A percentile compares a stretch with the other conserved stretches of the same genome.
Evolutionary conservation across 2,113 vertebrate genomes (phyloP).

Genomic region (Hypocryptadius cinnamomeus): DNA sequence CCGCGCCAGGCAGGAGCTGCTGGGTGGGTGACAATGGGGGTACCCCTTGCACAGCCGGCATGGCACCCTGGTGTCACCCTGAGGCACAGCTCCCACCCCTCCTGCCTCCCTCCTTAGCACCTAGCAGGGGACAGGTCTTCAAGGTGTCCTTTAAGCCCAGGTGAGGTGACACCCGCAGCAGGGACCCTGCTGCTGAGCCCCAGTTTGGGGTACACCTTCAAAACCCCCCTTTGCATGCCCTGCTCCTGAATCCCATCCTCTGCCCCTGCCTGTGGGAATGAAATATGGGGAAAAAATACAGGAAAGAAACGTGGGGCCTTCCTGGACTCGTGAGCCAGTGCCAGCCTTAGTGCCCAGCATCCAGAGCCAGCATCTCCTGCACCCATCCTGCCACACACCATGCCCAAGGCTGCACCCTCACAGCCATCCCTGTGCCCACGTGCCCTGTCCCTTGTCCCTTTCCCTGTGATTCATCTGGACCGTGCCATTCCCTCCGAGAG

Average conservation of each 20-base stretch:
- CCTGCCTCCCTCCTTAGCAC: not conserved
- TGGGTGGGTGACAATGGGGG: not conserved
- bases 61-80: not conserved
- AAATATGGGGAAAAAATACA: not conserved
- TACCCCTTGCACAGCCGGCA: not conserved
- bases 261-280: not conserved
- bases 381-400: not conserved
- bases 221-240: not conserved
- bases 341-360: not conserved
- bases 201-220: not conserved
- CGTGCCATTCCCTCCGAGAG: constrained; percentile 47
- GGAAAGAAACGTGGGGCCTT: not conserved
- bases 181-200: not conserved
- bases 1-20: not conserved
- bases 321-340: not conserved
- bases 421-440: not conserved
- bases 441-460: not conserved
- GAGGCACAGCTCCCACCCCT: not conserved
- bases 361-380: not conserved
- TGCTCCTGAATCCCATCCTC: not conserved
- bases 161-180: not conserved
- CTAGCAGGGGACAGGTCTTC: not conserved
- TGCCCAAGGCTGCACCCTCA: not conserved
- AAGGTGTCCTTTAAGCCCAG: not conserved
- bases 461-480: constrained; percentile 47